Base-by-base conservation (phyloP, 2,113 vertebrate species). In the Tamias sibiricus region DNA sequence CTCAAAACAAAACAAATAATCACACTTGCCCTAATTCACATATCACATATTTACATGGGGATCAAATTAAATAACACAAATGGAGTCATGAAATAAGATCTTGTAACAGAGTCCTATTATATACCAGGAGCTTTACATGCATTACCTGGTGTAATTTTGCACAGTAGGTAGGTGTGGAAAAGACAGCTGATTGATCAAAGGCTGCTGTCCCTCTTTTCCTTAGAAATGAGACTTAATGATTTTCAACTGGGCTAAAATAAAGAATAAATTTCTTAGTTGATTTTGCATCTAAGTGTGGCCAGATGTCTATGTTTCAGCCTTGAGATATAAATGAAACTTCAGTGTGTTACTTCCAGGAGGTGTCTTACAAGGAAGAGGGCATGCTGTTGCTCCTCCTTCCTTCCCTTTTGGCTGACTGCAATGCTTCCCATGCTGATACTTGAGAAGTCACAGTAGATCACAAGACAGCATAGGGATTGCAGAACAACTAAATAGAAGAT, bases 11-110 rank as follows among this genome's bases (percentile, higher is more conserved):
- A 79, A 28, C 17, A n/a, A 79, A 81, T 86, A 81, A 90, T 76
- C 62, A 22, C 77, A 80, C 88, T 94, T 90, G 35, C 35, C 79
- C 52, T 90, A 62, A 62, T 52, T 59, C 17, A 87, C 26, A 71
- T 92, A 85, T 82, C 82, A 86, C 69, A 24, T 22, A 57, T 24
- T 57, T 17, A 57, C 66, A 40, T 68, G 66, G 66, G 17, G 52
- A 90, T 54, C 22, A 81, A 85, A 90, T 87, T 79, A 69, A 32
- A 91, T 66, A 91, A 87, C 77, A 8, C 47, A 85, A 87, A 9
- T 72, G 62, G 87, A 94, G 91, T 91, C 12, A 79, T 52, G 40
- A 75, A 86, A 84, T 82, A 68, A 81, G 19, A 69, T 42, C 35
- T 52, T 91, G 49, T 74, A 72, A 62, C 1, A 30, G 76, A 93